Percentiles rank a stretch among this genome's conserved stretches.
phyloP scores from a whole-genome alignment of 2,797 vertebrate species.

The Aratinga solstitialis region DNA sequence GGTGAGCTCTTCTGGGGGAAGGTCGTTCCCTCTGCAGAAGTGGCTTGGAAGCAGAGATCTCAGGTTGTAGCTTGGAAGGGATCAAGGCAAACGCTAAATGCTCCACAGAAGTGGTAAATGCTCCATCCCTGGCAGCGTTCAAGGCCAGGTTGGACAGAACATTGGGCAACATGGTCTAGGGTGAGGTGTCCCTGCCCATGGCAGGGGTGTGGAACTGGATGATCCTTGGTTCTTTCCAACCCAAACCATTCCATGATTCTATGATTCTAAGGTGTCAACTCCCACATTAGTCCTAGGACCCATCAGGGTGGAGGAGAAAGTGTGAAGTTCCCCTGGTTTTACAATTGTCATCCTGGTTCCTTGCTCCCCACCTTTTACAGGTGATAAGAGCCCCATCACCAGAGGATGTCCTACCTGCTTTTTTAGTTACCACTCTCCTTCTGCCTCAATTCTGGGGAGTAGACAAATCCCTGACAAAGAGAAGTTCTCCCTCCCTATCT shows the following conservation, averaged over 20 bases:
- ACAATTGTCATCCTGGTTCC: fast-evolving
- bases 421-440: neutral
- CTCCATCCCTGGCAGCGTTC: neutral
- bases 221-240: neutral
- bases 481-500: fast-evolving
- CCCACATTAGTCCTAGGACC: neutral
- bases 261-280: neutral
- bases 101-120: neutral
- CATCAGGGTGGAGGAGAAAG: neutral
- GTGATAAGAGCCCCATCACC: too few species aligned
- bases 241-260: neutral
- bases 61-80: neutral
- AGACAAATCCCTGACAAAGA: neutral
- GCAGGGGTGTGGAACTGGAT: neutral
- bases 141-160: neutral
- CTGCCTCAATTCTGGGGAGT: fast-evolving
- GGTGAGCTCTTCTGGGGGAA: neutral
- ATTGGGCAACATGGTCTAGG: neutral
- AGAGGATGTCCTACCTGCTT: neutral
- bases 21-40: neutral
- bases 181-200: neutral
- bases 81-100: neutral
- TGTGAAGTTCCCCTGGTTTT: neutral
- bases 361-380: fast-evolving
- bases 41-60: neutral